These are phyloP conservation scores for Centruroides vittatus DNA, from an alignment of 1,140 invertebrate genomes.

Conservation along the genomic window DNA sequence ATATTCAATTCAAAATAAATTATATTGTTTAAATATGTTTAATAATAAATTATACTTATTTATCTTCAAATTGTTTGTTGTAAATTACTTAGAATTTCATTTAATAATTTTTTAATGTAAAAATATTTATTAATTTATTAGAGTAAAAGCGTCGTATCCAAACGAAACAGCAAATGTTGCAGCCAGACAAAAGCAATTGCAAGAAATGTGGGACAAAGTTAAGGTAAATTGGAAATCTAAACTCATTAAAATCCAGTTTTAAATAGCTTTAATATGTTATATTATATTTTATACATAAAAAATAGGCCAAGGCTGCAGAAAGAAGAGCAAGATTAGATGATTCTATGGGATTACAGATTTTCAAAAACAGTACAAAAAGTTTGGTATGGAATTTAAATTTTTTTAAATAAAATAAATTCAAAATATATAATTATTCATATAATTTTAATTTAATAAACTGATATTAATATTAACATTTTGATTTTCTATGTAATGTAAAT, in stretches of 20 bases:
- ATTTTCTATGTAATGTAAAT: too few relatives aligned
- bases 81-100: too few relatives aligned
- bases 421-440: too few relatives aligned
- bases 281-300: constrained; percentile 1
- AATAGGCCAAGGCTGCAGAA: constrained; percentile 60
- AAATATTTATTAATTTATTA: neutral
- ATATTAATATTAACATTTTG: too few relatives aligned
- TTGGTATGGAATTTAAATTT: constrained; percentile 31
- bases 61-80: too few relatives aligned
- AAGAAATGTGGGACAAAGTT: constrained; percentile 73
- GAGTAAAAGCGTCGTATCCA: constrained; percentile 79
- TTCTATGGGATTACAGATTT: constrained; percentile 87
- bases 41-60: too few relatives aligned
- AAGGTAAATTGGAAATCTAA: constrained; percentile 27
- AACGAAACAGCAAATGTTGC: constrained; percentile 74
- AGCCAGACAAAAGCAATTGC: constrained; percentile 64
- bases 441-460: too few relatives aligned
- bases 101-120: too few relatives aligned
- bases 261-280: neutral
- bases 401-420: neutral
- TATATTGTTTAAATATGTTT: too few relatives aligned
- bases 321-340: constrained; percentile 67
- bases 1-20: too few relatives aligned
- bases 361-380: constrained; percentile 70
- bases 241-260: neutral